Evolutionary conservation across 30 jellyfish, hydroid and myxozoan genomes (phyloP), one percentile per base, ranked within the genome.

Genomic region (Mastigias papua): DNA sequence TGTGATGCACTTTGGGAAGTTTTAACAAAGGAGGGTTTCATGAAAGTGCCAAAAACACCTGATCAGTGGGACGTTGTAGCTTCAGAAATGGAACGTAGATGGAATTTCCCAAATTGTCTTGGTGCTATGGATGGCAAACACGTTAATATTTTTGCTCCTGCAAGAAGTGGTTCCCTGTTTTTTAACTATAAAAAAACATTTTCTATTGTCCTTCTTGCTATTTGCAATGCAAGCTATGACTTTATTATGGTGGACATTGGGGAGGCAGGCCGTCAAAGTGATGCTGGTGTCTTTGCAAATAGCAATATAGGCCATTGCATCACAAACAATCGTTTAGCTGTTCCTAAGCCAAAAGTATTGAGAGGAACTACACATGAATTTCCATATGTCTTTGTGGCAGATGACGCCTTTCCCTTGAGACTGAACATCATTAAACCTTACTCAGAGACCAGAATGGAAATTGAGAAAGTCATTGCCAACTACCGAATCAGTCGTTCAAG

Each of bases 81-180:
- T 10, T 8, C 58, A 1, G 69, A 32, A 21, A 58, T 76, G 33
- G 86, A 87, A 34, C 51, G 48, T 8, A 29, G 46, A 46, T 77
- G 96, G 91, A 67, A 66, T 60, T 78, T 87, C 61, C 96, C 92
- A 22, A 15, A 87, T 77, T 20, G 65, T 61, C 42, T 77, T 27
- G 91, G 96, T 0, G 96, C 91, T 9, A 73, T 73, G 58, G 71
- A 73, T 73, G 86, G 86, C 15, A 73, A 73, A 30, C 81, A 73
- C 26, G 34, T 73, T 9, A 25, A 2, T 7, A 73, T 73, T 4
- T 11, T 3, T 7, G 81, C 81, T 37, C 86, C 86, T 3, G 73
- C 73, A 42, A 48, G 35, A 48, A 42, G 75, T 13, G 87, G 87
- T 42, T 76, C 81, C 17, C 13, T n/a, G 13, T 76, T 34, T 74